Evolutionary conservation across 1,140 invertebrate genomes (phyloP), one percentile per base, ranked within the genome.

Genomic region (Listronotus bonariensis): DNA sequence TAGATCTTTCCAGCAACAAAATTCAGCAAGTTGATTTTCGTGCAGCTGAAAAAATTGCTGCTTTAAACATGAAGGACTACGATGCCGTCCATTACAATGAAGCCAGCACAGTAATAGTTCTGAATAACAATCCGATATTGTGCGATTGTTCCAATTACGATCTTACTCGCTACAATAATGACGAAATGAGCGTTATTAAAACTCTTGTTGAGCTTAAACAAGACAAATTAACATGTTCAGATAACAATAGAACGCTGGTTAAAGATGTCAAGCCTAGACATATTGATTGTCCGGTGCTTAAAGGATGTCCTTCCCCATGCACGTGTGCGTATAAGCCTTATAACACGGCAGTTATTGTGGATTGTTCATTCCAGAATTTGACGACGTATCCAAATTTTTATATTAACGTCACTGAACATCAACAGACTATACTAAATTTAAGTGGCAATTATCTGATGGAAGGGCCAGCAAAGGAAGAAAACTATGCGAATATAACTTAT

Each of bases 271-370:
- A 54, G 40, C 56, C 67, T 8, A 41, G 36, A 11, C 18, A 62
- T n/a, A 49, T 73, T 6, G 34, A 55, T 17, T 74, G 71, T 51
- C 8, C 18, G 9, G 17, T 49, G n/a, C 4, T 34, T 8, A 12
- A 38, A 11, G 42, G 20, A 32, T 74, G 71, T 61, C 68, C 72
- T 4, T 14, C 52, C 31, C 11, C 40, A 36, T 74, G 73, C 32
- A 11, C 12, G 1, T 74, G 69, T 42, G 17, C 26, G 4, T 56
- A 61, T 11, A 42, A 51, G 15, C 67, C 67, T 7, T 63, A 53
- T 12, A 17, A 61, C n/a, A 52, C 15, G 20, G 51, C 51, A 18
- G 51, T 66, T 11, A 41, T 67, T 14, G 62, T 71, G 18, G 43
- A 71, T 51, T 73, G 71, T 55, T 65, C 65, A 3, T 60, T 65